These are phyloP conservation scores for Tyria jacobaeae DNA, from an alignment of 2,888 invertebrate species.

Conservation along the genomic window DNA sequence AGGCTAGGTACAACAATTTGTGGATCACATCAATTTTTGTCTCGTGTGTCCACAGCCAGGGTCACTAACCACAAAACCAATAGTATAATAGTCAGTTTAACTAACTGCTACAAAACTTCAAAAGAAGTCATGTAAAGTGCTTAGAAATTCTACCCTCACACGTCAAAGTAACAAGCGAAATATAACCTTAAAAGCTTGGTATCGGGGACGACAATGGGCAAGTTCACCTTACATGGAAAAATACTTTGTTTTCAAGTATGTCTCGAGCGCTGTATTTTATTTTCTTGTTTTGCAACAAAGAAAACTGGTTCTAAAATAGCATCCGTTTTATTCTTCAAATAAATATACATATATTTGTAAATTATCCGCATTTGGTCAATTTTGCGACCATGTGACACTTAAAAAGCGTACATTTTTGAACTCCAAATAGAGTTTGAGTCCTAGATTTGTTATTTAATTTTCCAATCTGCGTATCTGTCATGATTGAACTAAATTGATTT, in stretches of 20 bases:
- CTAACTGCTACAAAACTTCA: background rate
- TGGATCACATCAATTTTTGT: no score
- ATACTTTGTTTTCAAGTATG: slow-evolving; percentile 3
- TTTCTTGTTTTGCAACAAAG: background rate
- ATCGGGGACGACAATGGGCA: background rate
- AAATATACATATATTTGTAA: background rate
- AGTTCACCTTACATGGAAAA: slow-evolving; percentile 10
- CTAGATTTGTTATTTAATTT: no score
- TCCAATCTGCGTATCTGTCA: no score
- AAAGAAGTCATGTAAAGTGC: slow-evolving; percentile 2
- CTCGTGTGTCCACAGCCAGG: no score
- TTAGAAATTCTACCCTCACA: background rate
- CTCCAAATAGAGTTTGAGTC: no score
- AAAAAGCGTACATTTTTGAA: no score
- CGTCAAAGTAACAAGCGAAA: slow-evolving; percentile 2
- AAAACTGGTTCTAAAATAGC: background rate
- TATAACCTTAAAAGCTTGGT: slow-evolving; percentile 13
- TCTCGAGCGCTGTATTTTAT: background rate
- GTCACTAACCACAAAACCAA: background rate
- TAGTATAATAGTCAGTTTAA: no score
- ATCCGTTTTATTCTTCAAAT: background rate
- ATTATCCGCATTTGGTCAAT: background rate
- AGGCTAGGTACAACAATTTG: no score
- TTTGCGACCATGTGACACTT: no score
- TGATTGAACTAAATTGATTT: no score